Base-by-base conservation (phyloP, 1,140 invertebrate genomes). In the Saxidomus purpurata region DNA sequence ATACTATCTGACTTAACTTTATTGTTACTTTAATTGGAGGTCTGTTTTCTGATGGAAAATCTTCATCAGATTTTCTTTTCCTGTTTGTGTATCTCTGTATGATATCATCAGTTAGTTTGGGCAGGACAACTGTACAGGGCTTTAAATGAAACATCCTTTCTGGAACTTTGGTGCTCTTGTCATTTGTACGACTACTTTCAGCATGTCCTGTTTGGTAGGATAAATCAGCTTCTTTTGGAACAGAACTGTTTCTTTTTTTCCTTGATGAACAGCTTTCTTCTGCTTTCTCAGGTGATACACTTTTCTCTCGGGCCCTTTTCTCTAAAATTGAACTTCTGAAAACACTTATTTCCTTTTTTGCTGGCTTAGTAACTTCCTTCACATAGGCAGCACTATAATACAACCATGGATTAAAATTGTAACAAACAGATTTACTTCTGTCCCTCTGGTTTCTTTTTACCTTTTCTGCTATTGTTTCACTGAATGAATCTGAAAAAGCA, bases 381-480 rank as follows among this genome's bases (percentile, higher is more conserved):
- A 34, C 59, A 55, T 79, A 79, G 0, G 76, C 47, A 74, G 40
- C 43, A 36, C 69, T 71, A 22, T 79, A 55, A 63, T 79, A 87
- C 34, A 87, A 28, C 55, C 47, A 87, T 38, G 85, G 71, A 47
- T 87, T 63, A n/a, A 63, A 61, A 43, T n/a, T 87, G 31, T 77
- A 79, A 22, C 47, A 63, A 28, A 63, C 71, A 28, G 71, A 76
- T 19, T 43, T 36, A 31, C 49, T 49, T 43, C 85, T 77, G 17
- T 63, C 85, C 36, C 85, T 87, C n/a, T 87, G 85, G 28, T 87
- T 87, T 59, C 85, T 38, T 79, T 87, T 87, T 4, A 87, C 85
- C 25, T 87, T 87, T 31, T 87, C 85, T 43, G 85, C 85, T 31
- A 87, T 87, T 17, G 85, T 38, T 67, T 87, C 85, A 87, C 85